Percentiles rank a stretch among this genome's conserved stretches.
Evolutionary conservation across 2,888 invertebrate species (phyloP).

Genomic region (Elysia crispata): DNA sequence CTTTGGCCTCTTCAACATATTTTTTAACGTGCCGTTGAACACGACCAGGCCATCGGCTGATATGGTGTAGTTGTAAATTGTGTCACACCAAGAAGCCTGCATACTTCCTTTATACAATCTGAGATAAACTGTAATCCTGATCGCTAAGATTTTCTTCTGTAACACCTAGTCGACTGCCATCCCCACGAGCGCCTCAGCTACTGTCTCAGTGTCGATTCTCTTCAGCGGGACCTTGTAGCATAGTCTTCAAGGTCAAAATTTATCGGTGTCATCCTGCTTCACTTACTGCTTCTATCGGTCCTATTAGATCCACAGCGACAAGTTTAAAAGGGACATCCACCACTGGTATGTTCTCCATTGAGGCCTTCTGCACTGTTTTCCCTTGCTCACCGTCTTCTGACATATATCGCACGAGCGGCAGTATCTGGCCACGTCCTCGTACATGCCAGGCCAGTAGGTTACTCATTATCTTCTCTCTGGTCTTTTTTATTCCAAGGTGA

Average conservation of each 20-base stretch:
- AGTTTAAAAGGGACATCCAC: constrained; percentile 54
- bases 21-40: no score
- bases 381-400: constrained; percentile 42
- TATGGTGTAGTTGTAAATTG: no score
- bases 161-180: no score
- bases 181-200: constrained; percentile 55
- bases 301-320: constrained; percentile 57
- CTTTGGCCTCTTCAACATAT: no score
- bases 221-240: constrained; percentile 52
- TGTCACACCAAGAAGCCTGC: no score
- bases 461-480: not conserved
- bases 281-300: constrained; percentile 53
- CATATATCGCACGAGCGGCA: constrained; percentile 55
- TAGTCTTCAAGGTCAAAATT: constrained; percentile 53
- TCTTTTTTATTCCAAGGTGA: constrained; percentile 21
- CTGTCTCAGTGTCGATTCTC: constrained; percentile 51
- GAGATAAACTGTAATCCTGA: no score
- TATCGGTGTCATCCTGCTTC: constrained; percentile 52
- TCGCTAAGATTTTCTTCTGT: no score
- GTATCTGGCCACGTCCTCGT: constrained; percentile 46
- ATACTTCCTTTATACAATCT: no score
- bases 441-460: constrained; percentile 54
- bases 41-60: no score
- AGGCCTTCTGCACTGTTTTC: constrained; percentile 48
- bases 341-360: constrained; percentile 49